A percentile compares a stretch with the other conserved stretches of the same genome.
phyloP scores from a whole-genome alignment of 2,797 vertebrate genomes.

The Hemibagrus guttatus region DNA sequence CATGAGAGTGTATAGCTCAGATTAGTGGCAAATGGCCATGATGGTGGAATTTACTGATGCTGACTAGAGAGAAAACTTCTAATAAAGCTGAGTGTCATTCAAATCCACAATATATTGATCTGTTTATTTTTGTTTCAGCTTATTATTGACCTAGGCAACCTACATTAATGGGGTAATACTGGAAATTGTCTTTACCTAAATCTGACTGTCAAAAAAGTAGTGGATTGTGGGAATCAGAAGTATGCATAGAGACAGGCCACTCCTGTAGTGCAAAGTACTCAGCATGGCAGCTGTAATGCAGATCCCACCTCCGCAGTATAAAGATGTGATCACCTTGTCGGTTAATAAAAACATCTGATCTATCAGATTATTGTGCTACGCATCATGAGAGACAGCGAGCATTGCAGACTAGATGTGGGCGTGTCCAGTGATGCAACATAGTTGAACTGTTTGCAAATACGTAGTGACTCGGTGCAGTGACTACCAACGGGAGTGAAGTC shows the following conservation, averaged over 20 bases:
- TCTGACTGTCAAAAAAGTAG: not conserved
- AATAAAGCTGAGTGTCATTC: slow-evolving; percentile 24
- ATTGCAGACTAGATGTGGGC: no score
- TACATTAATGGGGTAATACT: slow-evolving; percentile 2
- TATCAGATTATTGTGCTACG: not conserved
- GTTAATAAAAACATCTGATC: not conserved
- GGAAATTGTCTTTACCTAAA: slow-evolving; percentile 9
- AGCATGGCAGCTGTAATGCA: not conserved
- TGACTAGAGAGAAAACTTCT: slow-evolving; percentile 22
- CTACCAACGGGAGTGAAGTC: no score
- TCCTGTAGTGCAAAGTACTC: not conserved
- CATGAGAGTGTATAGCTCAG: slow-evolving; percentile 19
- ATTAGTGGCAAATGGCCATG: slow-evolving; percentile 34
- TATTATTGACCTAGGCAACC: not conserved
- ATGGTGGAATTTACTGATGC: slow-evolving; percentile 17
- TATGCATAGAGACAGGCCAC: not conserved
- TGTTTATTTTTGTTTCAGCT: slow-evolving; percentile 23
- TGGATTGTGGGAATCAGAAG: not conserved
- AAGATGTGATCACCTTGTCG: not conserved
- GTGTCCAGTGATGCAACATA: no score
- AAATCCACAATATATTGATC: slow-evolving; percentile 9
- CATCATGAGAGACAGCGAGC: no score
- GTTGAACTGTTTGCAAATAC: no score
- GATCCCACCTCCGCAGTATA: not conserved
- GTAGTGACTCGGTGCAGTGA: no score